Evolutionary conservation across 2,113 vertebrate genomes (phyloP), one percentile per base, ranked within the genome.

Genomic region (Alouatta palliata): DNA sequence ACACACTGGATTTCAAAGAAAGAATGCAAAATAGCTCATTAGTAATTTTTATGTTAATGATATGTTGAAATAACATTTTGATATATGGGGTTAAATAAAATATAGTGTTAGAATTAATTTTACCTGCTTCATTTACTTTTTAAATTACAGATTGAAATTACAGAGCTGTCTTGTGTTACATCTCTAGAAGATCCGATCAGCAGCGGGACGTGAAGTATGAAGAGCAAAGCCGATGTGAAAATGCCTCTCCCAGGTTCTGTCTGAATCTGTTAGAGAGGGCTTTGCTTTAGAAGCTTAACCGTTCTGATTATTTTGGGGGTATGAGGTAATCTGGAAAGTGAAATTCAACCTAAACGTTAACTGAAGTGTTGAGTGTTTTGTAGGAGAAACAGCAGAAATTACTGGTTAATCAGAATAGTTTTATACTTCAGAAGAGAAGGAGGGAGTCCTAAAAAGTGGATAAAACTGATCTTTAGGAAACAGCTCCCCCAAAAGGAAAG

Each of bases 11-110:
- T 85, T 92, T 90, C 80, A 90, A 90, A 92, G 32, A 93, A 89
- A 91, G 27, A 54, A 66, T 54, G n/a, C 30, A 61, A 86, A 93
- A 58, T 82, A 94, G 27, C 19, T 92, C 82, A 82, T 88, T 76
- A 88, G 61, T 89, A 95, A 82, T 92, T 75, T 40, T 81, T 47
- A 77, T 79, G 52, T 83, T 58, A 52, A 70, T 64, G 84, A 56
- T 7, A 45, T 16, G 43, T 94, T 91, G 84, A 87, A 71, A 79
- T 81, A 75, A 71, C 25, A 85, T 96, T 93, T 94, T 90, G 35
- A 90, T 52, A 88, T 85, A 32, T n/a, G 86, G 58, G 27, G 37
- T 54, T 95, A 93, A 88, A 58, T 88, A 71, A 90, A 87, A 87
- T 76, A 45, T 52, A 76, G 27, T 64, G 77, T 70, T 95, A 81